Evolutionary conservation across 1,140 invertebrate species (phyloP), one percentile per base, ranked within the genome.

Genomic region (Drosophila suzukii): DNA sequence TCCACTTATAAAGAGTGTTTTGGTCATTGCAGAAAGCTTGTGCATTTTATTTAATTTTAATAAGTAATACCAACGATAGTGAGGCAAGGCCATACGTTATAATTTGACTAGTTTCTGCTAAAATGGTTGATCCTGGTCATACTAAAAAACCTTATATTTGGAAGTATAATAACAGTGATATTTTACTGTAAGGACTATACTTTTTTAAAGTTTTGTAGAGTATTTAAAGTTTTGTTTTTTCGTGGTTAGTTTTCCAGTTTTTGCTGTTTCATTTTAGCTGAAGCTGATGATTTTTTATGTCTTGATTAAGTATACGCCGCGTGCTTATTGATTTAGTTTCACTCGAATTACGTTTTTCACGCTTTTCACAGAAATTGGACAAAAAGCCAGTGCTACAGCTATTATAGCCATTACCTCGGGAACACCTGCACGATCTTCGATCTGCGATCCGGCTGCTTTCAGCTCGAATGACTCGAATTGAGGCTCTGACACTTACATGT

Each of bases 311-410:
- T 86, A 79, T 81, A 81, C 71, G 71, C 62, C 75, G 75, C 51
- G 71, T 82, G 78, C 65, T 89, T 82, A 86, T 86, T 86, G 83
- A 82, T 86, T 85, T 86, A 82, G 78, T 88, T 86, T 88, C 56
- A 88, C 65, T 62, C 58, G 63, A 78, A 65, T 66, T 61, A 50
- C 46, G 53, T 44, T 54, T 85, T 74, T 85, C 57, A 86, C 78
- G 78, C 78, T 67, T 75, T 51, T 60, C 17, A 43, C 38, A 44
- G 39, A 50, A 65, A 66, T 51, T 38, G 44, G 39, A 27, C 53
- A 50, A 43, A 50, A 41, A 43, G 47, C 11, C 17, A 6, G 30
- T 8, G 32, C 44, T 15, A 30, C 38, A 39, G 54, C 17, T 34
- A 41, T 44, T 46, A 41, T 8, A 41, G 27, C 38, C 47, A 57